phyloP scores from a whole-genome alignment of 2,113 vertebrate species.

The Nesogale talazaci region DNA sequence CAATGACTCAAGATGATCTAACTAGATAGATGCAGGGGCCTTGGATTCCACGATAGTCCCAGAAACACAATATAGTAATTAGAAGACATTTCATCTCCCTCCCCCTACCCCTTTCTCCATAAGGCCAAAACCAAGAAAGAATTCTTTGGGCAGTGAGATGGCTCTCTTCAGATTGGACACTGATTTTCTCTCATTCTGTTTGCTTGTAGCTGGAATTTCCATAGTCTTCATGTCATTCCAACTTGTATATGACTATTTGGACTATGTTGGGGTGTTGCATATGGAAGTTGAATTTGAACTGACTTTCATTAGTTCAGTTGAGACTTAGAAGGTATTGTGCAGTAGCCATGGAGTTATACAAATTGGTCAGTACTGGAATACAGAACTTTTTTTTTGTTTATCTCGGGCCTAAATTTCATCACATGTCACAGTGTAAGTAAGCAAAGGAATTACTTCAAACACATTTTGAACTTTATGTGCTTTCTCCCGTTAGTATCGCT shows the following conservation, averaged over 20 bases:
- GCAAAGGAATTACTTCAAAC: neutral
- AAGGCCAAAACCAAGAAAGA: neutral
- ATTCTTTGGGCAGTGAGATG: neutral
- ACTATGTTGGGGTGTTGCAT: too few relatives aligned
- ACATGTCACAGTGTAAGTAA: neutral
- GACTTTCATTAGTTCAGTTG: too few relatives aligned
- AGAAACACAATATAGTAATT: neutral
- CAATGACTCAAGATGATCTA: neutral
- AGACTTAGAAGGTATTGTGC: too few relatives aligned
- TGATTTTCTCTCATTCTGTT: neutral
- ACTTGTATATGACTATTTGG: neutral
- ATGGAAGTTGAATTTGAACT: too few relatives aligned
- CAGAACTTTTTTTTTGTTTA: neutral
- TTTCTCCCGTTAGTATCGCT: too few relatives aligned
- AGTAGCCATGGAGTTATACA: too few relatives aligned
- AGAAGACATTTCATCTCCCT: neutral
- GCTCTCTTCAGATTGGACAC: neutral
- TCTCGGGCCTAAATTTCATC: neutral
- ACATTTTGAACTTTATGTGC: neutral
- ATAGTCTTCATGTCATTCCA: neutral
- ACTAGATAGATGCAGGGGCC: neutral
- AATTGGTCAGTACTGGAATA: too few relatives aligned
- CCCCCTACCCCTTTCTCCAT: neutral
- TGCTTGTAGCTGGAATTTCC: neutral
- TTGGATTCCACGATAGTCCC: neutral